Evolutionary conservation across 2,797 vertebrate genomes (phyloP).

Genomic region (Hirundo rustica): DNA sequence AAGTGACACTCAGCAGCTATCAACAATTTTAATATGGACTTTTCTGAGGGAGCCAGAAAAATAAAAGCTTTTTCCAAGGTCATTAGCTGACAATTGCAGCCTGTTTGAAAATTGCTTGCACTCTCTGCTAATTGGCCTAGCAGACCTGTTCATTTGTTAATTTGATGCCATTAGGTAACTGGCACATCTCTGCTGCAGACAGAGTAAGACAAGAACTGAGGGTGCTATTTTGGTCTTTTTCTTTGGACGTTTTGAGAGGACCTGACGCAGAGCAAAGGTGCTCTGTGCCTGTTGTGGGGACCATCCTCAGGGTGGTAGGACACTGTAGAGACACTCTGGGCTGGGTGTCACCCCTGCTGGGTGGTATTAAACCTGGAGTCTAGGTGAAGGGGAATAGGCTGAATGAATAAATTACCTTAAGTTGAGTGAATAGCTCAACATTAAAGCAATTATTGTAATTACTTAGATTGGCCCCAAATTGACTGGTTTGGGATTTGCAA

Average conservation of each 20-base stretch:
- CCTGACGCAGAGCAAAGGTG: background rate
- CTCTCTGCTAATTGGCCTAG: constrained; percentile 55
- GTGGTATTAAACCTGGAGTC: background rate
- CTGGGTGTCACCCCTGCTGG: background rate
- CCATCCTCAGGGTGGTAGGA: background rate
- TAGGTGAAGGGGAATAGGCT: background rate
- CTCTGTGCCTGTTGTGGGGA: background rate
- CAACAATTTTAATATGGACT: constrained; percentile 33
- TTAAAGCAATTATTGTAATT: constrained; percentile 42
- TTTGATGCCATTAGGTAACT: constrained; percentile 66
- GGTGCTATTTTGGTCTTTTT: background rate
- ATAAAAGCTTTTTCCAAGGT: constrained; percentile 27
- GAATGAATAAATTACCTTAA: background rate
- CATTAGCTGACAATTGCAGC: constrained; percentile 55
- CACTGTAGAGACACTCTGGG: background rate
- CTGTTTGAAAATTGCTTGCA: constrained; percentile 47
- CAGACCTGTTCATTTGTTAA: constrained; percentile 64
- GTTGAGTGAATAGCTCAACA: background rate
- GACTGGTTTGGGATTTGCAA: background rate
- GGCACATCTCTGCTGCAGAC: constrained; percentile 32
- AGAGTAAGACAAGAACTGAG: background rate
- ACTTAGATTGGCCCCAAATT: background rate
- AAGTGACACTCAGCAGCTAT: constrained; percentile 26
- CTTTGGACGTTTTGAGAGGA: background rate
- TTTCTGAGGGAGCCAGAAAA: background rate